Base-by-base conservation (phyloP, 2,888 invertebrate species). In the Parasteatoda lunata region DNA sequence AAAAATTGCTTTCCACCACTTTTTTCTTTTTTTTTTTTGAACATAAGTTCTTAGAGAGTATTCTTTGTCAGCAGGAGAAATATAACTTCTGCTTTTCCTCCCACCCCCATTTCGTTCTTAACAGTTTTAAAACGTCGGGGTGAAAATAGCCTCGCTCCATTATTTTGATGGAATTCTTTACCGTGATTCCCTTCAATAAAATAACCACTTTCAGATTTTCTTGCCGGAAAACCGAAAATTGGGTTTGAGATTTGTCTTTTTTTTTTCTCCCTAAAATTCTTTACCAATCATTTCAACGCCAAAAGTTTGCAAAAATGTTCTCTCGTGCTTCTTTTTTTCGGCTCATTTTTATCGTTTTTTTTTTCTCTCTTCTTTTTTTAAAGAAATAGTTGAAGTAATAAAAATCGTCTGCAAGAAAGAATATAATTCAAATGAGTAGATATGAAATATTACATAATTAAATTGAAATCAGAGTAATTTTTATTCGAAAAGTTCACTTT, bases 41-140 rank as follows among this genome's bases (percentile, higher is more conserved):
- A 30, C 30, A 30, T 30, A 30, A 30, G 30, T 30, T 30, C 30
- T 30, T 30, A 30, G 30, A 30, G 30, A 30, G 30, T 30, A 30
- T 30, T 30, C 30, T 30, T 30, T 2, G 30, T 30, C 2, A 30
- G 30, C 1, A 30, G 30, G 30, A 30, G 30, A 30, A 30, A 30
- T 30, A 30, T 30, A 30, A 30, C 30, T 30, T 30, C 30, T 30
- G 30, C 30, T 59, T 59, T 59, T 13, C 9, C 59, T 59, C n/a
- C n/a, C n/a, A 59, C 59, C 59, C 11, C 59, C 59, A 9, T n/a
- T 59, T 59, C 59, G 59, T 13, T 30, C 11, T 59, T 59, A 59
- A 59, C 59, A 59, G 59, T 59, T 59, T 59, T 59, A 59, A 59
- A 59, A 59, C 59, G 59, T 59, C 59, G 59, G n/a, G n/a, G 59